Conservation (phyloP, 2,113 vertebrate species). For the Microcebus murinus region DNA sequence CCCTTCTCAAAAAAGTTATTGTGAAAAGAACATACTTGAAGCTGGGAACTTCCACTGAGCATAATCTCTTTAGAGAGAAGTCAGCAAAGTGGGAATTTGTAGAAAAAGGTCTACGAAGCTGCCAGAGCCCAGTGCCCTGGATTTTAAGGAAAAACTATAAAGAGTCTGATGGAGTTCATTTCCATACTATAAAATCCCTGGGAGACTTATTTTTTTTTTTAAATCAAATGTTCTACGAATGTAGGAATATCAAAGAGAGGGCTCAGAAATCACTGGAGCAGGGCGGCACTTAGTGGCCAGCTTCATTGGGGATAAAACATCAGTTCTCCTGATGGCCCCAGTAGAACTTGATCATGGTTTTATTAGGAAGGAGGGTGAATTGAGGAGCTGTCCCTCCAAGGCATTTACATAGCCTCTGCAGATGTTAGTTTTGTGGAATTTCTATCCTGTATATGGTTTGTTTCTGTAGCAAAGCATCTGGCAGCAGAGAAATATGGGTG, state of each 20-base stretch:
- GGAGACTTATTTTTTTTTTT: background rate
- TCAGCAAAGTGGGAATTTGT: background rate
- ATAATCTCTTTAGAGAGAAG: conserved; percentile 15
- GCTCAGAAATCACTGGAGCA: background rate
- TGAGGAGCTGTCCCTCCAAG: background rate
- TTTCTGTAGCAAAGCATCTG: background rate
- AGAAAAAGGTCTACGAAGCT: background rate
- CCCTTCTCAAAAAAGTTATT: background rate
- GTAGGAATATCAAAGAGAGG: background rate
- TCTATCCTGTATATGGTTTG: background rate
- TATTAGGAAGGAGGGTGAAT: background rate
- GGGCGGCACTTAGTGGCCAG: background rate
- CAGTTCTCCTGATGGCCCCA: background rate
- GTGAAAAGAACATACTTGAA: background rate
- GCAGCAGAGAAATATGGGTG: background rate
- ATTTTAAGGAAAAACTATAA: background rate
- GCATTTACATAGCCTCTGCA: rapidly evolving
- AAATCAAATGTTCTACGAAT: background rate
- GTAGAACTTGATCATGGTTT: background rate
- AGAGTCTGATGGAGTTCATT: background rate
- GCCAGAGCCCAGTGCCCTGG: background rate
- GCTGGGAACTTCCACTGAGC: background rate
- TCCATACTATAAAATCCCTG: background rate
- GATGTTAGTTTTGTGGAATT: background rate
- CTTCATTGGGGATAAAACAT: background rate